Conservation (phyloP, 2,113 vertebrate genomes). For the Atherinomorus stipes region DNA sequence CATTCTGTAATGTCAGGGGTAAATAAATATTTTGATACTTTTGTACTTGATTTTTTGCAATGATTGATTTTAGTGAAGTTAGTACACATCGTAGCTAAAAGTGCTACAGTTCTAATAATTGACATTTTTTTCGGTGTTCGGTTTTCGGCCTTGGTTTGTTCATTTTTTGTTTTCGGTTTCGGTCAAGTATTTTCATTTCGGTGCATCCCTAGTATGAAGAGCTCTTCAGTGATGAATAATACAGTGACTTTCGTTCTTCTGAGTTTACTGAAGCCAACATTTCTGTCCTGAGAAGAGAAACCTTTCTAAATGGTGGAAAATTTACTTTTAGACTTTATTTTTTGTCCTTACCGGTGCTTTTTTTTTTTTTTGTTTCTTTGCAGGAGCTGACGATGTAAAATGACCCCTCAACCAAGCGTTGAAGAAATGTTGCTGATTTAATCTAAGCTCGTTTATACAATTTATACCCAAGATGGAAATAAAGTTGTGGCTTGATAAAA, state of each 20-base stretch:
- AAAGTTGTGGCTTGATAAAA: slow-evolving; percentile 94
- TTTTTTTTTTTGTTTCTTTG: slow-evolving; percentile 46
- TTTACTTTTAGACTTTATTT: not conserved
- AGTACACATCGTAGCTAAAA: too few species aligned
- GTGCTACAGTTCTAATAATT: too few species aligned
- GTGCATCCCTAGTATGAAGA: too few species aligned
- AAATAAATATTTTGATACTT: too few species aligned
- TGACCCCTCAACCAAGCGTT: slow-evolving; percentile 75
- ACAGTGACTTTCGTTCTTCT: slow-evolving; percentile 85
- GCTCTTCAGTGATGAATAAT: slow-evolving; percentile 76
- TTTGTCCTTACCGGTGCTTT: not conserved
- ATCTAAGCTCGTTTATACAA: slow-evolving; percentile 92
- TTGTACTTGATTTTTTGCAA: too few species aligned
- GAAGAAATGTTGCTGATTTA: slow-evolving; percentile 86
- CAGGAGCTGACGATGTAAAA: slow-evolving; percentile 98
- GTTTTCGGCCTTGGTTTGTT: too few species aligned
- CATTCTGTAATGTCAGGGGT: too few species aligned
- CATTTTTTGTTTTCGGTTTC: too few species aligned
- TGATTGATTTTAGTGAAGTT: too few species aligned
- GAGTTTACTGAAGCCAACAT: slow-evolving; percentile 73
- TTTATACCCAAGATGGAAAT: slow-evolving; percentile 95
- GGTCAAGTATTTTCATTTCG: too few species aligned
- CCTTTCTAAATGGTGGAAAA: not conserved
- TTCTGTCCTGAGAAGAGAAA: slow-evolving; percentile 76
- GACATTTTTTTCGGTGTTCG: too few species aligned